Percentiles rank a stretch among this genome's conserved stretches.
These are phyloP conservation scores for Halictus rubicundus DNA, from an alignment of 1,140 invertebrate species.

Conservation along the genomic window DNA sequence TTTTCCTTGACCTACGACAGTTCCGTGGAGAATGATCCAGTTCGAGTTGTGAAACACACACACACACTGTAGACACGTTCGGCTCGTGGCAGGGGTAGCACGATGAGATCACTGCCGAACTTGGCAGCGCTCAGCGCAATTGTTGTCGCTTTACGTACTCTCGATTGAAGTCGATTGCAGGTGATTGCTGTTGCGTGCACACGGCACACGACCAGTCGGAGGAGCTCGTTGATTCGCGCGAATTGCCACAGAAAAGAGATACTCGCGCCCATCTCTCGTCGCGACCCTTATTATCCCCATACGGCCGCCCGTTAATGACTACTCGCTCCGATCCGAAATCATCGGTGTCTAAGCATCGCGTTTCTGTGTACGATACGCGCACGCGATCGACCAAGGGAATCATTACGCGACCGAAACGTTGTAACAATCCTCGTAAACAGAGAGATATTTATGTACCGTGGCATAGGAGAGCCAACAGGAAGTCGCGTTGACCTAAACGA, in stretches of 20 bases:
- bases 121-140: conserved; percentile 21
- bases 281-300: neutral
- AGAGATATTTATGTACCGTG: neutral
- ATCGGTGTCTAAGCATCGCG: neutral
- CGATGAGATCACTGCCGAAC: conserved; percentile 50
- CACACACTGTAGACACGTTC: too few species aligned
- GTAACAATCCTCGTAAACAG: neutral
- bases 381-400: neutral
- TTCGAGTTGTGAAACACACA: too few species aligned
- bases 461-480: too few species aligned
- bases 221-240: neutral
- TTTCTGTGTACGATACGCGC: too few species aligned
- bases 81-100: neutral
- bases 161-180: conserved; percentile 31
- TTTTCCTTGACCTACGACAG: too few species aligned
- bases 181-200: conserved; percentile 33
- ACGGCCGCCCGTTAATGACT: neutral
- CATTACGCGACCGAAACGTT: neutral
- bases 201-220: neutral
- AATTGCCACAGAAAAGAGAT: neutral
- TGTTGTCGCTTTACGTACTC: conserved; percentile 29
- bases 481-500: too few species aligned
- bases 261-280: neutral
- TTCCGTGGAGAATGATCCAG: too few species aligned
- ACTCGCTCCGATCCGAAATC: neutral